Conservation (phyloP, 2,797 vertebrate genomes). For the Rhinogobio ventralis region DNA sequence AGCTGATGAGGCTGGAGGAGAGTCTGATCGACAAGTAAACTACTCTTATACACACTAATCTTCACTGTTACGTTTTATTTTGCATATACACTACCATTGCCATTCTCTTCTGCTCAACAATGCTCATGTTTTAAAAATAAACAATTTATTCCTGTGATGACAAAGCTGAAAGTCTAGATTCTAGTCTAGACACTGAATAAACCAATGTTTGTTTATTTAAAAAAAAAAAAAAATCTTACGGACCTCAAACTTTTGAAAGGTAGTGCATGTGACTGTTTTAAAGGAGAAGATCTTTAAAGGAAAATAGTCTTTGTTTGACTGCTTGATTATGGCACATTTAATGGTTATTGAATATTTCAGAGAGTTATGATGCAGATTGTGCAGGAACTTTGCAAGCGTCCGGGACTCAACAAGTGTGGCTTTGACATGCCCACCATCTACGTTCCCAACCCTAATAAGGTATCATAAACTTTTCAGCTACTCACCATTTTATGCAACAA, state of each 20-base stretch:
- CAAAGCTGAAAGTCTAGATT: neutral
- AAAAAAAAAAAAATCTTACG: neutral
- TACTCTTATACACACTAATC: neutral
- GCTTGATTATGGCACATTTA: neutral
- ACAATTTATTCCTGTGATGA: neutral
- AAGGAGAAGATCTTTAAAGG: neutral
- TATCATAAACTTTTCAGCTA: conserved; percentile 50
- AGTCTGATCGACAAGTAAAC: conserved; percentile 85
- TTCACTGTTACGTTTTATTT: neutral
- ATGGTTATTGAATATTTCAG: conserved; percentile 64
- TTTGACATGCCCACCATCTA: conserved; percentile 91
- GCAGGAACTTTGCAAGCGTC: conserved; percentile 87
- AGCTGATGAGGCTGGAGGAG: conserved; percentile 85
- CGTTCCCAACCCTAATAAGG: conserved; percentile 84
- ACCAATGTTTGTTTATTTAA: too few relatives aligned
- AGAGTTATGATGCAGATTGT: conserved; percentile 91
- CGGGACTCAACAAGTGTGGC: conserved; percentile 88
- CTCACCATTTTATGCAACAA: neutral
- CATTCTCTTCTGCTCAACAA: neutral
- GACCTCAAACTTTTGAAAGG: neutral
- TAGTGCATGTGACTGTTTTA: neutral
- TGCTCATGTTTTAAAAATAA: neutral
- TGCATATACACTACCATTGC: neutral
- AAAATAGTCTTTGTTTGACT: neutral
- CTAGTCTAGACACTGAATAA: neutral